Conservation (phyloP, 1,140 invertebrate species). For the Sesamia nonagrioides region DNA sequence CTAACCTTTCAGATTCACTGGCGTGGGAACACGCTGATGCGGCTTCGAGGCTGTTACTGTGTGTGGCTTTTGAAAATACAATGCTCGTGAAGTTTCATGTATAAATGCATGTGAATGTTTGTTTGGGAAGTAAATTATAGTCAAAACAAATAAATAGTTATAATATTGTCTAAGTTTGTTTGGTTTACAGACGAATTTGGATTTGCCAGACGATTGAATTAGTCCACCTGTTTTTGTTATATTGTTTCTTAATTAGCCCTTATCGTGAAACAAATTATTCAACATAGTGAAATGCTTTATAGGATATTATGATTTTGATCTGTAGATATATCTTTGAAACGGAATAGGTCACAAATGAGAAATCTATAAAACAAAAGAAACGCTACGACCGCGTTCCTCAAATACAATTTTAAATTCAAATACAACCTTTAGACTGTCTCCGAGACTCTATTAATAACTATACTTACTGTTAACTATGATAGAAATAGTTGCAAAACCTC, state of each 20-base stretch:
- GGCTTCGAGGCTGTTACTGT: background rate
- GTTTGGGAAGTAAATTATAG: background rate
- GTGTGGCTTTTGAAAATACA: background rate
- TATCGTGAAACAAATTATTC: too few relatives aligned
- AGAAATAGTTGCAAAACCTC: conserved; percentile 1
- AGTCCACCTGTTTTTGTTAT: too few relatives aligned
- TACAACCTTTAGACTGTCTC: background rate
- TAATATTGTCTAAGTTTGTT: background rate
- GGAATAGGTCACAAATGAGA: conserved; percentile 10
- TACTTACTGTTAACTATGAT: conserved; percentile 8
- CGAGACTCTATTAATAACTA: background rate
- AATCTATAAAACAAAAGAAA: too few relatives aligned
- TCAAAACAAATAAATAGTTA: background rate
- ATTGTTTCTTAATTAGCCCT: too few relatives aligned
- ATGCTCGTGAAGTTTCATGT: too few relatives aligned
- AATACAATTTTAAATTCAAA: too few relatives aligned
- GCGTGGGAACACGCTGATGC: background rate
- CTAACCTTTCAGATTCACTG: conserved; percentile 37
- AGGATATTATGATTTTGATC: background rate
- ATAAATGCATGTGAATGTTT: background rate
- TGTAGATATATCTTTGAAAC: background rate
- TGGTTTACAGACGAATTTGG: too few relatives aligned
- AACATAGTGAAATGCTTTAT: background rate
- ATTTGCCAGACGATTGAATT: too few relatives aligned
- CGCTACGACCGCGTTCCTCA: too few relatives aligned